A percentile compares a stretch with the other conserved stretches of the same genome.
phyloP scores from a whole-genome alignment of 1,140 invertebrate genomes.

The Aricia agestis region DNA sequence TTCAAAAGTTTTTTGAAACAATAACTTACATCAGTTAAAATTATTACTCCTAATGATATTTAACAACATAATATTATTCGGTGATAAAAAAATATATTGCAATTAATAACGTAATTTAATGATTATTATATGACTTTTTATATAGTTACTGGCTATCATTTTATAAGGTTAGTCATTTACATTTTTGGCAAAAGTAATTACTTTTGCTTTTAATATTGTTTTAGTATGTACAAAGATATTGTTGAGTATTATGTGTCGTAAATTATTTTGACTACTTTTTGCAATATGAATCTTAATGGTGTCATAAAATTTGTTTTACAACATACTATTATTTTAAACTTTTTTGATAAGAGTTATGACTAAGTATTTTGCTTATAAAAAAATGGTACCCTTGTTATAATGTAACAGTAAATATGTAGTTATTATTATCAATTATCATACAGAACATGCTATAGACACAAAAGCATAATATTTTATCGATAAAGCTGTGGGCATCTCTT shows the following conservation, averaged over 20 bases:
- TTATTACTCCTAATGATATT: no score
- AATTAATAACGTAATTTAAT: constrained; percentile 9
- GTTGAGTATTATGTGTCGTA: neutral
- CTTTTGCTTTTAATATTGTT: neutral
- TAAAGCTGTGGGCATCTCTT: constrained; percentile 29
- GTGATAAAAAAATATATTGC: neutral
- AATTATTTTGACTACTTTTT: neutral
- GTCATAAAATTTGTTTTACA: constrained; percentile 4
- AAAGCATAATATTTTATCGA: constrained; percentile 20
- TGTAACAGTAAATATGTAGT: neutral
- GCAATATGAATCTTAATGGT: neutral
- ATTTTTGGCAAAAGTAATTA: neutral
- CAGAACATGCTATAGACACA: no score
- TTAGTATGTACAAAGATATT: neutral
- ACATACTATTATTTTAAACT: neutral
- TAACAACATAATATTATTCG: no score
- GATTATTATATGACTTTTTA: neutral
- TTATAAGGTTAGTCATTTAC: neutral
- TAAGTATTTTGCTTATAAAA: neutral
- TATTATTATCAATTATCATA: no score
- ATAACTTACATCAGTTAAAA: no score
- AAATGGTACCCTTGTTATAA: no score
- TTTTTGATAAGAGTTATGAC: neutral
- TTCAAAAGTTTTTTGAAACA: no score
- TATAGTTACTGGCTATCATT: neutral